These are phyloP conservation scores for Drosophila sucinea DNA, from an alignment of 1,140 invertebrate species.

Conservation along the genomic window DNA sequence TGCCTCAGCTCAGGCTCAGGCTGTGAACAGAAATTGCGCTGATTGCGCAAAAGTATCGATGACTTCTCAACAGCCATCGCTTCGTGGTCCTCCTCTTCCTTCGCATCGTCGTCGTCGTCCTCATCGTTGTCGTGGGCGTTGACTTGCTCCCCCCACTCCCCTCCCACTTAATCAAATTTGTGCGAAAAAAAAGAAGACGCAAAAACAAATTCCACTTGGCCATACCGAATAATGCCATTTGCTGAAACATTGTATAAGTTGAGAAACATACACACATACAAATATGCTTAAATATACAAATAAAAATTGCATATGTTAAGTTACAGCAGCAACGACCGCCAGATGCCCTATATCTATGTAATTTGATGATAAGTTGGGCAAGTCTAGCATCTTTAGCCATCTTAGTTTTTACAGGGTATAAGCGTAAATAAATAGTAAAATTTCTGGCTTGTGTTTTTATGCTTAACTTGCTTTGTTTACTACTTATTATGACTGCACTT, in stretches of 20 bases:
- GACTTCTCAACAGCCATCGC: conserved; percentile 62
- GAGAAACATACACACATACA: conserved; percentile 67
- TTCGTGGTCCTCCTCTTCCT: not conserved
- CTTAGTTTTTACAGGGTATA: no score
- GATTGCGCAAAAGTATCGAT: conserved; percentile 81
- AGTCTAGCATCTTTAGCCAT: no score
- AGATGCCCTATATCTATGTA: not conserved
- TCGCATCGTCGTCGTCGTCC: not conserved
- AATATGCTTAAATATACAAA: conserved; percentile 36
- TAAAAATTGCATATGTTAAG: not conserved
- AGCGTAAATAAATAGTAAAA: not conserved
- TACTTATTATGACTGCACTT: conserved; percentile 32
- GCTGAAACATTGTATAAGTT: conserved; percentile 57
- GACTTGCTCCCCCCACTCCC: not conserved
- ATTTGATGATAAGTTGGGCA: no score
- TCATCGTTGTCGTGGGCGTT: conserved; percentile 5
- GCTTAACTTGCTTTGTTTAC: conserved; percentile 68
- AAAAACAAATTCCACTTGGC: conserved; percentile 25
- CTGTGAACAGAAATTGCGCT: conserved; percentile 72
- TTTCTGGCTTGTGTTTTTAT: conserved; percentile 62
- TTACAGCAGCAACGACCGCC: not conserved
- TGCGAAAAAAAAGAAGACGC: conserved; percentile 34
- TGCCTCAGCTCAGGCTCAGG: conserved; percentile 36
- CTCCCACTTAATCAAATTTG: conserved; percentile 67
- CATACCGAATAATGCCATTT: conserved; percentile 69